Conservation (phyloP, 2,888 invertebrate genomes). For the Girardia tigrina region DNA sequence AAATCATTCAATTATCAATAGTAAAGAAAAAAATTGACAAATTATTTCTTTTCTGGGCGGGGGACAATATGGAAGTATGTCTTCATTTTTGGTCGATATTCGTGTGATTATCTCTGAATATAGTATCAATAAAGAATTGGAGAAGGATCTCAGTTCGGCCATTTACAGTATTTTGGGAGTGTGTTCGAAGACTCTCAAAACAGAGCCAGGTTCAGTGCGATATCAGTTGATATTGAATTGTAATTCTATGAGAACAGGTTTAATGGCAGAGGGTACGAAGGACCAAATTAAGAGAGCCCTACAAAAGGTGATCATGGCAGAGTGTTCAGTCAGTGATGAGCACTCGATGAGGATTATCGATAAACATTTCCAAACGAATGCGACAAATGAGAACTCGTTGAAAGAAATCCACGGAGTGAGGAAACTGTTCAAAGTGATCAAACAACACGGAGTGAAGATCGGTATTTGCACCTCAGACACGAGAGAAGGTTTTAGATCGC, state of each 20-base stretch:
- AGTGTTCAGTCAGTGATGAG: slow-evolving; percentile 39
- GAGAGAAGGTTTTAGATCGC: slow-evolving; percentile 40
- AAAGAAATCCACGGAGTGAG: slow-evolving; percentile 47
- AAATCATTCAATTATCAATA: too few species aligned
- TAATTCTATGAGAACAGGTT: slow-evolving; percentile 39
- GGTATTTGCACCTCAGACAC: slow-evolving; percentile 52
- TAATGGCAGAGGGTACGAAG: slow-evolving; percentile 46
- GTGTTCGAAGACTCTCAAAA: slow-evolving; percentile 26
- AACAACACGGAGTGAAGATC: slow-evolving; percentile 48
- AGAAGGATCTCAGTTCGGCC: not conserved
- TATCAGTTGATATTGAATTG: not conserved
- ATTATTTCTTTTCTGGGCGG: too few species aligned
- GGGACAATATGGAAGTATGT: too few species aligned
- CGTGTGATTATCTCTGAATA: too few species aligned
- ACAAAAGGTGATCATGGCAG: slow-evolving; percentile 39
- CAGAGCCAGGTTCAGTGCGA: not conserved
- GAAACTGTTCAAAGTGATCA: slow-evolving; percentile 47
- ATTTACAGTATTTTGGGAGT: slow-evolving; percentile 24
- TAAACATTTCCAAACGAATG: slow-evolving; percentile 43
- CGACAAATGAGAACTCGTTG: slow-evolving; percentile 42
- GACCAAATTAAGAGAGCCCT: slow-evolving; percentile 42
- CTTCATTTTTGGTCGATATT: too few species aligned
- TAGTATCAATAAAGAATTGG: slow-evolving; percentile 13
- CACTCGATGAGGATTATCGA: slow-evolving; percentile 41
- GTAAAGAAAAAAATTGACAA: too few species aligned